These are phyloP conservation scores for Catalaphyllia jardinei DNA, from an alignment of 64 coral and sea anemone genomes.

Conservation along the genomic window DNA sequence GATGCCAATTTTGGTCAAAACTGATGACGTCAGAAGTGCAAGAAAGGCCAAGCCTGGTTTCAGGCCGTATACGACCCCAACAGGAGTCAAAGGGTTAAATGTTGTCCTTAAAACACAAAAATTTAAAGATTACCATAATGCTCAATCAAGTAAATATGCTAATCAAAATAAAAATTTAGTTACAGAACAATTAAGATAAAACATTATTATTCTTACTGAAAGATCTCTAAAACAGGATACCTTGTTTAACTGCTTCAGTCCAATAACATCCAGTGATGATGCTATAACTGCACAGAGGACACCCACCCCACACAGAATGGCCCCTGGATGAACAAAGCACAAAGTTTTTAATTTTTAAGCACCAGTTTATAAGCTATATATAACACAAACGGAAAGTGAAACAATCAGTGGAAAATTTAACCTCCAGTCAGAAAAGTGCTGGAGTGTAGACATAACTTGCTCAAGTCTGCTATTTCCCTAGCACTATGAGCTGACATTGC, in stretches of 20 bases:
- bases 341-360: too few relatives aligned
- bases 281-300: conserved; percentile 51
- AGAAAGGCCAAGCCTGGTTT: too few relatives aligned
- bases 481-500: too few relatives aligned
- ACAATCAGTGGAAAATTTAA: neutral
- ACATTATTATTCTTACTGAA: neutral
- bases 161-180: neutral
- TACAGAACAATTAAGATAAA: neutral
- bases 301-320: conserved; percentile 80
- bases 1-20: too few relatives aligned
- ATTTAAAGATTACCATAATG: too few relatives aligned
- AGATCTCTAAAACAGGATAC: conserved; percentile 10
- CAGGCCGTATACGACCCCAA: too few relatives aligned
- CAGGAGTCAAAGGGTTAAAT: too few relatives aligned
- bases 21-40: too few relatives aligned
- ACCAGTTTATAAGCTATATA: too few relatives aligned
- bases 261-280: conserved; percentile 60
- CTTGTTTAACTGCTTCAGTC: conserved; percentile 69
- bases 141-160: too few relatives aligned
- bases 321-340: conserved; percentile 37
- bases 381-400: too few relatives aligned
- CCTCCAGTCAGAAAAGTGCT: neutral
- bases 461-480: neutral
- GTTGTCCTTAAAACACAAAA: too few relatives aligned
- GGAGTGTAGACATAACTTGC: neutral